A percentile compares a stretch with the other conserved stretches of the same genome.
phyloP scores from a whole-genome alignment of 1,140 invertebrate species.

The Panulirus ornatus region DNA sequence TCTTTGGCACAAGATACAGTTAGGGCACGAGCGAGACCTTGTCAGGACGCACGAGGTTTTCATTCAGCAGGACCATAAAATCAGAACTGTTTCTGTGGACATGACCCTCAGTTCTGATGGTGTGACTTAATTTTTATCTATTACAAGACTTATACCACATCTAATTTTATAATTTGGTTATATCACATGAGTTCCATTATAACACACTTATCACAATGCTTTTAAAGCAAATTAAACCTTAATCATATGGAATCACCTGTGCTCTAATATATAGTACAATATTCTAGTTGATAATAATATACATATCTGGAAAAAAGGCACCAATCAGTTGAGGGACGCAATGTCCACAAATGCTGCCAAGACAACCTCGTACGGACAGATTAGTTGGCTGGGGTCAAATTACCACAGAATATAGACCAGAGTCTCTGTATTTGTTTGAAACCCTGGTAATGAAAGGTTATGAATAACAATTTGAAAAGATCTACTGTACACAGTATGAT shows the following conservation, averaged over 20 bases:
- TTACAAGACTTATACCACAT: constrained; percentile 55
- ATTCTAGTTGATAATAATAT: constrained; percentile 53
- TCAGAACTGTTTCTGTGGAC: constrained; percentile 65
- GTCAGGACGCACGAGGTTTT: constrained; percentile 72
- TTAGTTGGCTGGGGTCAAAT: constrained; percentile 71
- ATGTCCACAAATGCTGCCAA: constrained; percentile 66
- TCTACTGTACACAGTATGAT: constrained; percentile 69
- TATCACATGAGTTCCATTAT: constrained; percentile 68
- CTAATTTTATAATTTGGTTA: constrained; percentile 66
- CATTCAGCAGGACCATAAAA: constrained; percentile 67
- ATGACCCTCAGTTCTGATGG: constrained; percentile 69
- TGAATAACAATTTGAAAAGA: constrained; percentile 70
- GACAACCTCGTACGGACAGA: constrained; percentile 71
- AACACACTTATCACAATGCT: constrained; percentile 62
- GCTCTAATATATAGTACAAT: constrained; percentile 63
- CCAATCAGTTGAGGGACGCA: constrained; percentile 65
- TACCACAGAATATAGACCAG: constrained; percentile 64
- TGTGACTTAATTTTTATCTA: constrained; percentile 60
- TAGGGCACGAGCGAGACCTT: constrained; percentile 73
- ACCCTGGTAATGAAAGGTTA: constrained; percentile 64
- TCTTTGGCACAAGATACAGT: constrained; percentile 73
- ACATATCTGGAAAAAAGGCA: constrained; percentile 68
- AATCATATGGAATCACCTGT: constrained; percentile 67
- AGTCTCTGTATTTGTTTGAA: constrained; percentile 51
- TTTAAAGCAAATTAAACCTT: constrained; percentile 60